Evolutionary conservation across 1,140 invertebrate species (phyloP), one percentile per base, ranked within the genome.

Genomic region (Agrypnia vestita): DNA sequence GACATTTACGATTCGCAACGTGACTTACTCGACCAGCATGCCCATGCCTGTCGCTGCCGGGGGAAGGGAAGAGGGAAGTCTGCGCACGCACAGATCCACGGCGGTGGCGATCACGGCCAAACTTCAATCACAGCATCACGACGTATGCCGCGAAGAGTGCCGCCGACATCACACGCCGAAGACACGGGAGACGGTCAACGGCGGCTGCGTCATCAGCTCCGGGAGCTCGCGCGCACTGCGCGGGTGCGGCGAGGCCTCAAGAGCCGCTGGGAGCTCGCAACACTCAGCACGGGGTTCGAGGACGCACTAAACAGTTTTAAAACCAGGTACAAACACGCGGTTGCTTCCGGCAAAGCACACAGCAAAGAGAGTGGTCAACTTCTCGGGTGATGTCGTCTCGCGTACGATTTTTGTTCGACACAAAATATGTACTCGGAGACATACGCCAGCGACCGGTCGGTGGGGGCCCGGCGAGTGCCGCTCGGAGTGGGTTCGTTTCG

Each of bases 401-500:
- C 55, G 21, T n/a, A 17, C 9, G 7, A 59, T 59, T 59, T 19
- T 35, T 35, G 1, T 56, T 56, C 17, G 8, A 59, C 55, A 59
- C 55, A 43, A 19, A 64, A 35, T 25, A 25, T n/a, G n/a, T n/a
- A n/a, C n/a, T n/a, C n/a, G n/a, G n/a, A n/a, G n/a, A n/a, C n/a
- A n/a, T n/a, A n/a, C 10, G 11, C 15, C 13, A 53, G 25, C 7
- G 13, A 8, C 19, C 35, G 61, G 61, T 64, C 10, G 61, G 25
- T 43, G 62, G 73, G 46, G 59, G 15, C 61, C 21, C 47, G 17
- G 59, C 61, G 49, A 53, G 59, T 62, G 59, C 51, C 67, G 59
- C 61, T 77, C 75, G 61, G 61, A 47, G 75, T 77, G 75, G 75
- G 61, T 77, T 77, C 75, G 75, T 77, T 77, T 77, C 75, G 75